These are phyloP conservation scores for Aphidius gifuensis DNA, from an alignment of 1,140 invertebrate species.

Conservation along the genomic window DNA sequence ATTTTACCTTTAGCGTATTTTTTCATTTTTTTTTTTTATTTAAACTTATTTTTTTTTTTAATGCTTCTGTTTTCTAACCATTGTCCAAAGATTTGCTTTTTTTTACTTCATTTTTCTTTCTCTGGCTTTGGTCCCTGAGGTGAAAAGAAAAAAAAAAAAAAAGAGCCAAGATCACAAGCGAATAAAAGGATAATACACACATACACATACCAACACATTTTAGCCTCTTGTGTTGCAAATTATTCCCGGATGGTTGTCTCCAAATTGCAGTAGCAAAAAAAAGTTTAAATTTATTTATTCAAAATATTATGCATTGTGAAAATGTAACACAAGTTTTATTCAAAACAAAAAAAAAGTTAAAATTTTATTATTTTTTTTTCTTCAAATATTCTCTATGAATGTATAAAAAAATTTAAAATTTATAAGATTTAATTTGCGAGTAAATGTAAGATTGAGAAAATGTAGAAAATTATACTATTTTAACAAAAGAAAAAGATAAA, in stretches of 20 bases:
- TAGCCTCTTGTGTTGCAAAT: slow-evolving; percentile 14
- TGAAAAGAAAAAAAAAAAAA: background rate
- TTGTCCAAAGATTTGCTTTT: slow-evolving; percentile 15
- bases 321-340: too few species aligned
- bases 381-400: too few species aligned
- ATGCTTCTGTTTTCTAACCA: background rate
- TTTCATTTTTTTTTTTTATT: background rate
- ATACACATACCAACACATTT: background rate
- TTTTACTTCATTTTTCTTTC: background rate
- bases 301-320: too few species aligned
- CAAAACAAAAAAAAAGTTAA: too few species aligned
- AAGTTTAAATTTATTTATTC: too few species aligned
- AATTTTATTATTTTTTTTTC: too few species aligned
- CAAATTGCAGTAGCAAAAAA: background rate
- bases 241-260: slow-evolving; percentile 17
- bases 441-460: too few species aligned
- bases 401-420: too few species aligned
- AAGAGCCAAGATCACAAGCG: background rate
- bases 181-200: slow-evolving; percentile 8
- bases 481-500: too few species aligned
- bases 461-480: too few species aligned
- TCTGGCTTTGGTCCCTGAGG: background rate
- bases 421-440: too few species aligned
- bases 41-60: slow-evolving; percentile 14
- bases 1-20: slow-evolving; percentile 1